phyloP scores from a whole-genome alignment of 2,888 invertebrate genomes.

The Diloba caeruleocephala region DNA sequence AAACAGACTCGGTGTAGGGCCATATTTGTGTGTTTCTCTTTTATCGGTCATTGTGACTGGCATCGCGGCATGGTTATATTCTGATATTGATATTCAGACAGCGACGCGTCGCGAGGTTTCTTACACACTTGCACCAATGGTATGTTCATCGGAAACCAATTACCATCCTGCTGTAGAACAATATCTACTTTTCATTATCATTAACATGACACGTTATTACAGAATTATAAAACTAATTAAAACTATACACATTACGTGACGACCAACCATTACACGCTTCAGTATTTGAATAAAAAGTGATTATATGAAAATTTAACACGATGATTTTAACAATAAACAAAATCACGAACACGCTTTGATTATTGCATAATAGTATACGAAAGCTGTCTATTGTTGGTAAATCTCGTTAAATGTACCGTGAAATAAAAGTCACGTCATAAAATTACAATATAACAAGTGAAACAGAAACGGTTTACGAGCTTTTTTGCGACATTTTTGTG shows the following conservation, averaged over 20 bases:
- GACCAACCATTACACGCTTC: constrained; percentile 2
- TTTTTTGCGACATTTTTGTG: constrained; percentile 83
- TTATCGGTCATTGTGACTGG: constrained; percentile 85
- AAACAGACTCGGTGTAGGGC: constrained; percentile 80
- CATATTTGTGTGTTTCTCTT: constrained; percentile 84
- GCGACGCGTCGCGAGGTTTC: constrained; percentile 77
- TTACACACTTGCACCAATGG: constrained; percentile 74
- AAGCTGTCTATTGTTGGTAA: constrained; percentile 69
- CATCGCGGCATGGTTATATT: constrained; percentile 77
- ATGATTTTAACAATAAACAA: constrained; percentile 39
- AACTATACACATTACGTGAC: not conserved
- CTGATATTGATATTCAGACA: constrained; percentile 86
- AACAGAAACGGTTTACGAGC: constrained; percentile 81
- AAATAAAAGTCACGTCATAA: constrained; percentile 81
- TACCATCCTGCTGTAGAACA: constrained; percentile 62
- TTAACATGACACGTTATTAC: constrained; percentile 41
- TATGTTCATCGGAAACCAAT: constrained; percentile 73
- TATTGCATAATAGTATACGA: constrained; percentile 73
- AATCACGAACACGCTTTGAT: constrained; percentile 69
- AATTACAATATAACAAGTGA: constrained; percentile 81
- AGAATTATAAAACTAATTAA: constrained; percentile 18
- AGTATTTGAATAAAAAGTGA: not conserved
- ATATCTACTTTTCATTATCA: constrained; percentile 55
- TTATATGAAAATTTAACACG: constrained; percentile 15
- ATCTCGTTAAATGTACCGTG: constrained; percentile 74